phyloP scores from a whole-genome alignment of 2,113 vertebrate genomes.

The Dipodomys ordii region DNA sequence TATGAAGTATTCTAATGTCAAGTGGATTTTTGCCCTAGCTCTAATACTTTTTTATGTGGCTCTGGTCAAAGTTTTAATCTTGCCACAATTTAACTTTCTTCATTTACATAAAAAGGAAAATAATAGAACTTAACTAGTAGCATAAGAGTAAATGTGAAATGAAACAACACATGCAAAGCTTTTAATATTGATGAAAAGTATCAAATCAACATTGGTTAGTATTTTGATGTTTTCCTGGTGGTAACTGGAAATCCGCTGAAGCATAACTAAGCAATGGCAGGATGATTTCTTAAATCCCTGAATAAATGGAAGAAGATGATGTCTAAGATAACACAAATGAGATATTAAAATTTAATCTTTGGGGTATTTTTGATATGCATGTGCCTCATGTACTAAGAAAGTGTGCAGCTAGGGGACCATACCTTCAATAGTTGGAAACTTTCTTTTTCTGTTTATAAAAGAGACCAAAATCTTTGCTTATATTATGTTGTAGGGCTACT shows the following conservation, averaged over 20 bases:
- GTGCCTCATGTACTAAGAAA: neutral
- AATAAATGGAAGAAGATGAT: neutral
- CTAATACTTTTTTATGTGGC: neutral
- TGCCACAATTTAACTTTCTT: constrained; percentile 19
- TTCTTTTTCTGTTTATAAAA: constrained; percentile 48
- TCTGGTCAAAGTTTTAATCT: neutral
- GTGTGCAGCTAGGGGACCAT: neutral
- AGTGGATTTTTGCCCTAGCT: neutral
- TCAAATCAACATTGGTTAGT: neutral
- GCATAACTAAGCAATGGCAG: neutral
- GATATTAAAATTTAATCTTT: constrained; percentile 18
- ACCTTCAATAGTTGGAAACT: neutral
- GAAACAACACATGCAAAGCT: neutral
- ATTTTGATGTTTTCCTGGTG: neutral
- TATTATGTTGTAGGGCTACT: neutral
- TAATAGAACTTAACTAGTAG: neutral
- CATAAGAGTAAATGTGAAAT: neutral
- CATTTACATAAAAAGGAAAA: neutral
- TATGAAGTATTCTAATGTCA: neutral
- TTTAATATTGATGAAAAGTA: neutral
- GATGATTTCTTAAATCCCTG: neutral
- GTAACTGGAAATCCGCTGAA: neutral
- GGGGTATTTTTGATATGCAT: neutral
- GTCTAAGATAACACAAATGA: neutral
- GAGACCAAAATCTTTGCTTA: neutral